phyloP scores from a whole-genome alignment of 2,797 vertebrate species.

The Oryzias sinensis region DNA sequence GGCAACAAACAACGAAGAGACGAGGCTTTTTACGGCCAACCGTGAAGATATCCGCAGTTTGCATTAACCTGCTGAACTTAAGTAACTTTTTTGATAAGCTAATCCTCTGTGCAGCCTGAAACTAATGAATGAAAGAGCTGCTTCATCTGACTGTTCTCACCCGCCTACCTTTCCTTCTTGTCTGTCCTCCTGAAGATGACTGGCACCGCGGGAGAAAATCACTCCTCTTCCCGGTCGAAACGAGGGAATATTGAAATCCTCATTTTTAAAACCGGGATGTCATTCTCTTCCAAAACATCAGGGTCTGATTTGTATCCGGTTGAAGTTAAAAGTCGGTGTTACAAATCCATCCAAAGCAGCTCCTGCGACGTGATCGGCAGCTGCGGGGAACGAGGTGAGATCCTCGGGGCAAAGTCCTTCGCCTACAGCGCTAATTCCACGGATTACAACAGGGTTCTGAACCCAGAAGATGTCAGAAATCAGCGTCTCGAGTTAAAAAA shows the following conservation, averaged over 20 bases:
- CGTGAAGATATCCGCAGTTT: too few species aligned
- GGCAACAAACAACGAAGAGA: background rate
- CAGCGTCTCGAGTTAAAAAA: background rate
- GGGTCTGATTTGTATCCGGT: slow-evolving; percentile 21
- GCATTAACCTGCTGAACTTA: background rate
- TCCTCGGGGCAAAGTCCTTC: slow-evolving; percentile 68
- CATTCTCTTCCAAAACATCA: slow-evolving; percentile 1
- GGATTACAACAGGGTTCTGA: slow-evolving; percentile 4
- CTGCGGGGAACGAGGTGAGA: slow-evolving; percentile 39
- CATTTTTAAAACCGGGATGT: slow-evolving; percentile 49
- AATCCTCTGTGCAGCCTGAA: background rate
- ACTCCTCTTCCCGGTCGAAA: slow-evolving; percentile 47
- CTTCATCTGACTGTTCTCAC: slow-evolving; percentile 40
- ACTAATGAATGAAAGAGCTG: slow-evolving; percentile 48
- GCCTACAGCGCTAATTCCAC: slow-evolving; percentile 59
- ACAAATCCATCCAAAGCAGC: slow-evolving; percentile 66
- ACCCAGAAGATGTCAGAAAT: background rate
- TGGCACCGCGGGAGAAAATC: slow-evolving; percentile 29
- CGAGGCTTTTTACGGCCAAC: background rate
- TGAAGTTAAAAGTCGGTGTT: slow-evolving; percentile 14
- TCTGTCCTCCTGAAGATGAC: slow-evolving; percentile 20
- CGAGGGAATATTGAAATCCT: slow-evolving; percentile 44
- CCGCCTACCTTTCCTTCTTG: slow-evolving; percentile 57
- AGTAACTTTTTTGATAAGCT: background rate
- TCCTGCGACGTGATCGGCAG: slow-evolving; percentile 44